phyloP scores from a whole-genome alignment of 1,140 invertebrate species.

The Oncopeltus fasciatus region DNA sequence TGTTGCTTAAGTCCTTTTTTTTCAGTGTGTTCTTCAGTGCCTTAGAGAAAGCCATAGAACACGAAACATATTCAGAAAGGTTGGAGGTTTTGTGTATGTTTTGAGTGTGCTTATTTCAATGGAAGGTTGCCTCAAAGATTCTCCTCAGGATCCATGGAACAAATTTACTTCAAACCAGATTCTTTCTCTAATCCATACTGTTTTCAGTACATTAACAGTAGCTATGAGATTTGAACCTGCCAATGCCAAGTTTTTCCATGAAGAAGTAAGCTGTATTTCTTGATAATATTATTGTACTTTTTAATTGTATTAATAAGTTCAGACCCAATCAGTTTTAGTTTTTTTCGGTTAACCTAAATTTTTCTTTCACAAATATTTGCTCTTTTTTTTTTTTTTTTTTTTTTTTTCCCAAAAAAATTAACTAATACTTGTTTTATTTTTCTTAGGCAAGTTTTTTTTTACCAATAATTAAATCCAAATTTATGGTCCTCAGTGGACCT shows the following conservation, averaged over 20 bases:
- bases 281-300: not conserved
- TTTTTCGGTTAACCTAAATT: no score
- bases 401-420: no score
- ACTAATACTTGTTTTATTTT: no score
- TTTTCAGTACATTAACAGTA: conserved; percentile 89
- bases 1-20: no score
- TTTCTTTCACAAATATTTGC: no score
- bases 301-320: no score
- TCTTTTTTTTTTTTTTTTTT: no score
- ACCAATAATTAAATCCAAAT: no score
- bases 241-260: conserved; percentile 95
- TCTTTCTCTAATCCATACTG: conserved; percentile 63
- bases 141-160: conserved; percentile 28
- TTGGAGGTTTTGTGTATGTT: conserved; percentile 90
- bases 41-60: conserved; percentile 88
- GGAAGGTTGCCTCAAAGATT: conserved; percentile 55
- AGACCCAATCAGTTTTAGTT: no score
- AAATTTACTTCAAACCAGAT: conserved; percentile 38
- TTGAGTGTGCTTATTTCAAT: conserved; percentile 89
- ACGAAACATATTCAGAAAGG: conserved; percentile 90
- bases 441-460: no score
- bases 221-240: conserved; percentile 98
- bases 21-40: conserved; percentile 63
- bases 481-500: no score
- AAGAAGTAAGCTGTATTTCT: conserved; percentile 52